phyloP scores from a whole-genome alignment of 2,113 vertebrate genomes.

The Zapornia atra region DNA sequence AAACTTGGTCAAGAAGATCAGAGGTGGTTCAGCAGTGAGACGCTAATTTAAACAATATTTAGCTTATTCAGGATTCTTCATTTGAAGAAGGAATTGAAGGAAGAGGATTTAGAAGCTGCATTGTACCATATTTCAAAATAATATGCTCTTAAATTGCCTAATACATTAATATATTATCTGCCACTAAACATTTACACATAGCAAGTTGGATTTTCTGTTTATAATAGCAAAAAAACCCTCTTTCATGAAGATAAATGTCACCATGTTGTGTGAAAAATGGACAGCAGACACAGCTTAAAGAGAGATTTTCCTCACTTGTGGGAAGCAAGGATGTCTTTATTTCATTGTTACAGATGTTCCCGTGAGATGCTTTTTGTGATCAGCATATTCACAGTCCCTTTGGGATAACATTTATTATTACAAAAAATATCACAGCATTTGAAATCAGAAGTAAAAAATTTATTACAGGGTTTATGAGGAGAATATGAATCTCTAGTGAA shows the following conservation, averaged over 20 bases:
- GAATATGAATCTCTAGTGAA: slow-evolving; percentile 63
- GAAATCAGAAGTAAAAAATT: slow-evolving; percentile 74
- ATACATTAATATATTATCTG: not conserved
- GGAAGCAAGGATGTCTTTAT: not conserved
- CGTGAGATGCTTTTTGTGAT: not conserved
- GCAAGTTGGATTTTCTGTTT: not conserved
- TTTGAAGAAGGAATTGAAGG: not conserved
- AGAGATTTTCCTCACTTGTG: not conserved
- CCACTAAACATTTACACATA: not conserved
- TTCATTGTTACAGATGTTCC: not conserved
- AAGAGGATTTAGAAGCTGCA: not conserved
- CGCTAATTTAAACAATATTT: not conserved
- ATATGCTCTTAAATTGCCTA: not conserved
- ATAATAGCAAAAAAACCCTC: not conserved
- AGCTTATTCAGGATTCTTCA: not conserved
- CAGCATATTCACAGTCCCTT: slow-evolving; percentile 52
- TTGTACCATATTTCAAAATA: not conserved
- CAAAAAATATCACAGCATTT: slow-evolving; percentile 55
- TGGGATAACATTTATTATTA: slow-evolving; percentile 63
- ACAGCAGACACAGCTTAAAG: not conserved
- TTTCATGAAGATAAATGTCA: not conserved
- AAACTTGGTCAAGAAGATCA: not conserved
- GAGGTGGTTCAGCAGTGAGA: not conserved
- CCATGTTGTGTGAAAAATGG: not conserved
- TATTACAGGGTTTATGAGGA: slow-evolving; percentile 64